These are phyloP conservation scores for Bombus soroeensis DNA, from an alignment of 1,140 invertebrate genomes.

Conservation along the genomic window DNA sequence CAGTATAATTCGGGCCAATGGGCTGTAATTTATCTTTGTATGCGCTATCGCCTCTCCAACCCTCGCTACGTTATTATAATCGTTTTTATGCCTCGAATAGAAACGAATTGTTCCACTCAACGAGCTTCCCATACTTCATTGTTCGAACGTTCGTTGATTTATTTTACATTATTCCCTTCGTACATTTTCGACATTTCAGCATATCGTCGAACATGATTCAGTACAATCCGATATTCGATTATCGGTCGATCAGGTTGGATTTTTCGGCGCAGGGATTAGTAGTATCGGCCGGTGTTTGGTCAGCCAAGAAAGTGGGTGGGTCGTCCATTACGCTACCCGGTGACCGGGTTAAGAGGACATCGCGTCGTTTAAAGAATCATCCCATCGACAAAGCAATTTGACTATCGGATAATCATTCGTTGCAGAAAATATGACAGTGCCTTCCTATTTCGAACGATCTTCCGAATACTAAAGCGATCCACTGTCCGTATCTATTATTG, in stretches of 20 bases:
- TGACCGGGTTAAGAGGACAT: constrained; percentile 29
- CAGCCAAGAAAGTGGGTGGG: neutral
- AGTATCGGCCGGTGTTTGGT: neutral
- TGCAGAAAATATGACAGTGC: neutral
- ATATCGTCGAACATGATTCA: neutral
- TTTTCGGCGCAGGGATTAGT: neutral
- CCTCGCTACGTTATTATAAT: neutral
- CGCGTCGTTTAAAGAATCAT: constrained; percentile 21
- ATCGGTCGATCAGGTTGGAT: neutral
- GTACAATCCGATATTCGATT: no score
- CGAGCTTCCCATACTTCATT: neutral
- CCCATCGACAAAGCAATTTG: constrained; percentile 15
- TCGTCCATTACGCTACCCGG: no score
- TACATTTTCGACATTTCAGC: neutral
- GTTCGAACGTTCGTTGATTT: neutral
- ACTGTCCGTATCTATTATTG: constrained; percentile 1
- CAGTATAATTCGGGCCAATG: constrained; percentile 11
- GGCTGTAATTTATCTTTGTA: neutral
- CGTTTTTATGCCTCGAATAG: neutral
- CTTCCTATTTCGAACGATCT: constrained; percentile 16
- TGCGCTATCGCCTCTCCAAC: neutral
- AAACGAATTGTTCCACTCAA: neutral
- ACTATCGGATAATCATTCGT: neutral
- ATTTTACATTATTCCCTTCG: neutral
- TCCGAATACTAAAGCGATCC: constrained; percentile 13